These are phyloP conservation scores for Zaprionus gabonicus DNA, from an alignment of 1,140 invertebrate genomes.

Conservation along the genomic window DNA sequence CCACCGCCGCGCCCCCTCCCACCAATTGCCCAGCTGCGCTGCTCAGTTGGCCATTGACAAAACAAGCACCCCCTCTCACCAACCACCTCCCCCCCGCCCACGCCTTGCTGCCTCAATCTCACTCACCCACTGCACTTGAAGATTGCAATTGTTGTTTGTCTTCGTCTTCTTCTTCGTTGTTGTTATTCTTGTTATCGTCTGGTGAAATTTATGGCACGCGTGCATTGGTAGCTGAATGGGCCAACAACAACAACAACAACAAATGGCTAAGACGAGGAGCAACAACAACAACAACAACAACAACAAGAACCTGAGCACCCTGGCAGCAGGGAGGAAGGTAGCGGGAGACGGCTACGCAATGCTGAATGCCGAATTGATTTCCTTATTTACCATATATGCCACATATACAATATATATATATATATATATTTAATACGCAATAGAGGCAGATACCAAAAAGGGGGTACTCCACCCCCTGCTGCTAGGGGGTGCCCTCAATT, in stretches of 20 bases:
- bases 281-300: constrained; percentile 9
- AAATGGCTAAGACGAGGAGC: not conserved
- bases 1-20: not conserved
- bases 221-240: constrained; percentile 35
- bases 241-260: constrained; percentile 9
- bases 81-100: not conserved
- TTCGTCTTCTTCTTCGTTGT: constrained; percentile 3
- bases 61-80: constrained; percentile 9
- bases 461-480: not conserved
- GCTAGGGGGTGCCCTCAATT: not conserved
- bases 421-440: constrained; percentile 15
- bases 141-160: constrained; percentile 33
- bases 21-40: constrained; percentile 49
- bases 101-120: not conserved
- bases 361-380: constrained; percentile 45
- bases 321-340: constrained; percentile 18
- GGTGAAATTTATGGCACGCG: constrained; percentile 52
- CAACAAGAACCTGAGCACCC: constrained; percentile 2
- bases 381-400: constrained; percentile 32
- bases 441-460: not conserved
- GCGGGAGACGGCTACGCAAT: constrained; percentile 20
- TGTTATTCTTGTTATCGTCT: constrained; percentile 39
- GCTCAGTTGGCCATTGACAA: constrained; percentile 44
- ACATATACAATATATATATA: not conserved
- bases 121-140: constrained; percentile 22